phyloP scores from a whole-genome alignment of 2,888 invertebrate genomes.

The Dichetophora obliterata region DNA sequence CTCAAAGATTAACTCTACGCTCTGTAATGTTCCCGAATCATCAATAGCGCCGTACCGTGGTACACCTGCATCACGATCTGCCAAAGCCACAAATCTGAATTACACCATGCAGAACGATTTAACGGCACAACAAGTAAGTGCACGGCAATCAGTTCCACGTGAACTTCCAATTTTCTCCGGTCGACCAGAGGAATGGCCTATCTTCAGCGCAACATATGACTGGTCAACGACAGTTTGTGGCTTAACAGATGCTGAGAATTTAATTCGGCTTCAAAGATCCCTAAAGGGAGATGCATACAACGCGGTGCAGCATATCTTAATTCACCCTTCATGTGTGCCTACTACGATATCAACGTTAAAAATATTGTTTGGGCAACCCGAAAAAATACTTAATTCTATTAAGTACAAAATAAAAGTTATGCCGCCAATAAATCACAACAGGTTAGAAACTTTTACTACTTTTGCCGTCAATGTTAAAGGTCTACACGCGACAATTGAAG shows the following conservation, averaged over 20 bases:
- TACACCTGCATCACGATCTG: too few relatives aligned
- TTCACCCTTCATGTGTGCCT: constrained; percentile 39
- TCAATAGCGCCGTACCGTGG: too few relatives aligned
- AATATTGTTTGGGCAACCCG: constrained; percentile 43
- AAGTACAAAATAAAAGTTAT: constrained; percentile 42
- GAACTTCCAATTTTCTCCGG: not conserved
- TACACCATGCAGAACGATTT: not conserved
- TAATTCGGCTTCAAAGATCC: constrained; percentile 36
- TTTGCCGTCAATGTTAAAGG: constrained; percentile 40
- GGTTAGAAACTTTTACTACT: constrained; percentile 42
- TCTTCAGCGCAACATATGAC: constrained; percentile 39
- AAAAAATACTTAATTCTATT: constrained; percentile 41
- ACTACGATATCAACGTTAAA: constrained; percentile 41
- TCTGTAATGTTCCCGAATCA: too few relatives aligned
- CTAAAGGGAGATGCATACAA: too few relatives aligned
- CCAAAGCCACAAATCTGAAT: too few relatives aligned
- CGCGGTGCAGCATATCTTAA: constrained; percentile 22
- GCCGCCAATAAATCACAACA: constrained; percentile 41
- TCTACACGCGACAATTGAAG: constrained; percentile 39
- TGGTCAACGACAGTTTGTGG: constrained; percentile 44
- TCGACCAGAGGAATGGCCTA: not conserved
- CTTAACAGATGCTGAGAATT: constrained; percentile 42
- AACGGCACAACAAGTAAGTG: not conserved
- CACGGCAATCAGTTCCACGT: not conserved
- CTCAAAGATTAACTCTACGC: too few relatives aligned